Base-by-base conservation (phyloP, 1,140 invertebrate genomes). In the Drosophila santomea region DNA sequence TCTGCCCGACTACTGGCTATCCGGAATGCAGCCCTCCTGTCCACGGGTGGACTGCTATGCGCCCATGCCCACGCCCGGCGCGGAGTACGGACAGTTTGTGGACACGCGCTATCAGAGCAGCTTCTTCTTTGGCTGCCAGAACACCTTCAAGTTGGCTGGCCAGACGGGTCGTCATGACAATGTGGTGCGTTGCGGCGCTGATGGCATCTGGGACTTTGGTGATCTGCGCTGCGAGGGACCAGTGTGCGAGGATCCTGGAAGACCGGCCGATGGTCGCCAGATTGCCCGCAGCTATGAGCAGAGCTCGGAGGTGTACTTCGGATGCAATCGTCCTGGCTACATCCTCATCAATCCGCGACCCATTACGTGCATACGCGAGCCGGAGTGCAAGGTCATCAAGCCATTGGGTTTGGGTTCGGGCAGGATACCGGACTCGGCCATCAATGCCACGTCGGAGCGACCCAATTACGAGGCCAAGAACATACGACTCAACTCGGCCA, bases 141-240 rank as follows among this genome's bases (percentile, higher is more conserved):
- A 98, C 85, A 98, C 98, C 0, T 99, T 99, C 91, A 98, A 97
- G 86, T 92, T 99, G 23, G 97, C 97, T 28, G 98, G 98, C 4
- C 97, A 98, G 93, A 98, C 97, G 0, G 96, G 95, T 38, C 96
- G 96, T 77, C 96, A 97, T 77, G 98, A 99, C 82, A 98, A 98
- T 89, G 96, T 98, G 17, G 97, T 99, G 0, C 95, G 94, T 55
- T 99, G 98, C 93, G 96, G 97, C 93, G 95, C 95, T 2, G 98
- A 98, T 91, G 97, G 97, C 7, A 96, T 97, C 54, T 99, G 98
- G 98, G 98, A 99, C 93, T 98, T 99, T 93, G 98, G 98, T 10
- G 97, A 99, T 92, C 93, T 99, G 15, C 94, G 97, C 50, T 99
- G 98, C 90, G 98, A 99, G 94, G 98, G 98, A 60, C 97, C 98